phyloP scores from a whole-genome alignment of 53 echinoderm and acorn worm species.

The Henricia sp. region DNA sequence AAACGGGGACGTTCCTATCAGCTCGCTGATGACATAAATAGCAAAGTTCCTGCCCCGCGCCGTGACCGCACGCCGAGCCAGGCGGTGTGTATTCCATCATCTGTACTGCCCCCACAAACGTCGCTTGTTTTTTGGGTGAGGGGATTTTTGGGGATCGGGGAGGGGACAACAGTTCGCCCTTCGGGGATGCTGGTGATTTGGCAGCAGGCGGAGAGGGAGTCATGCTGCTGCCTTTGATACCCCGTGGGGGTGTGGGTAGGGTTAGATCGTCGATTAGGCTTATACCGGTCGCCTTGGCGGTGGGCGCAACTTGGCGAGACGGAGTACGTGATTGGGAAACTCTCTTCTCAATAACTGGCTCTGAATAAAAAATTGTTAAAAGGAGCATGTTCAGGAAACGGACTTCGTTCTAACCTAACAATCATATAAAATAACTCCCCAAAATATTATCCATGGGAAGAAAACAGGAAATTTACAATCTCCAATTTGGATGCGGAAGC shows the following conservation, averaged over 20 bases:
- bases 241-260: constrained; percentile 64
- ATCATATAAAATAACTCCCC: too few species aligned
- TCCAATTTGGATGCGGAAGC: too few species aligned
- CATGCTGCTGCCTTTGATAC: constrained; percentile 66
- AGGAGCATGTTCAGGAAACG: too few species aligned
- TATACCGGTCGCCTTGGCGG: constrained; percentile 85
- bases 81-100: constrained; percentile 39
- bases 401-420: too few species aligned
- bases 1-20: constrained; percentile 87
- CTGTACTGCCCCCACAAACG: constrained; percentile 24
- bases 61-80: constrained; percentile 70
- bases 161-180: constrained; percentile 15
- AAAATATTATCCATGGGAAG: too few species aligned
- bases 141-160: constrained; percentile 73
- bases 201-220: constrained; percentile 81
- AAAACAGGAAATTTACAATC: too few species aligned
- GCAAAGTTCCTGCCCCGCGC: constrained; percentile 94
- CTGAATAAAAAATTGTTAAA: too few species aligned
- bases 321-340: not conserved
- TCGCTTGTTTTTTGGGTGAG: constrained; percentile 55
- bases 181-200: constrained; percentile 57
- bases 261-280: constrained; percentile 78
- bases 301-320: constrained; percentile 67
- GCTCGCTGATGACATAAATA: constrained; percentile 97
- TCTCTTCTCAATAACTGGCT: constrained; percentile 22